These are phyloP conservation scores for Pangasianodon hypophthalmus DNA, from an alignment of 2,113 vertebrate genomes.

Conservation along the genomic window DNA sequence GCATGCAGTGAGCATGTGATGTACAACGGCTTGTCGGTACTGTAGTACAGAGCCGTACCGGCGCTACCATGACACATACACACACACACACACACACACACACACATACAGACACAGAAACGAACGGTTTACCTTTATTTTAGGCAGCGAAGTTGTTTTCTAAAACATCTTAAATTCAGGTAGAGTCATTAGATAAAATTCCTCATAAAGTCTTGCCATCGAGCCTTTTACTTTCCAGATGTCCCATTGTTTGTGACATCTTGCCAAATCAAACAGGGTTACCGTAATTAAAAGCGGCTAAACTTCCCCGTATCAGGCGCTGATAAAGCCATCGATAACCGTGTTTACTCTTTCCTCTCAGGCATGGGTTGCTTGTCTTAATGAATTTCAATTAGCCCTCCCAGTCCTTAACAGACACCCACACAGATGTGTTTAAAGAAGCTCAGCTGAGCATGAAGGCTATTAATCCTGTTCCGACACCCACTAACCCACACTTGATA, in stretches of 20 bases:
- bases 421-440: slow-evolving; percentile 51
- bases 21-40: neutral
- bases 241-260: neutral
- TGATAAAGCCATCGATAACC: slow-evolving; percentile 27
- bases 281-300: slow-evolving; percentile 15
- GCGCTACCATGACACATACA: too few relatives aligned
- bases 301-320: neutral
- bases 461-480: slow-evolving; percentile 53
- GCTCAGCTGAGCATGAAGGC: slow-evolving; percentile 45
- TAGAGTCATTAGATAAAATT: neutral
- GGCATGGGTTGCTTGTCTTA: slow-evolving; percentile 36
- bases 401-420: slow-evolving; percentile 45
- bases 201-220: too few relatives aligned
- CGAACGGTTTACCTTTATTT: neutral
- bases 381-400: slow-evolving; percentile 54
- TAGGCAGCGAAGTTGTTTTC: neutral
- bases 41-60: neutral
- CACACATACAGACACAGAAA: neutral
- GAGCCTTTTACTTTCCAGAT: neutral
- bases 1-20: neutral
- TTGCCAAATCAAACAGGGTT: slow-evolving; percentile 23
- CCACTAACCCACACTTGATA: slow-evolving; percentile 46
- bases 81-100: neutral
- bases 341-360: slow-evolving; percentile 37
- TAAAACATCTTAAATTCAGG: neutral